Evolutionary conservation across 1,140 invertebrate species (phyloP), one percentile per base, ranked within the genome.

Genomic region (Leptinotarsa lineolata): DNA sequence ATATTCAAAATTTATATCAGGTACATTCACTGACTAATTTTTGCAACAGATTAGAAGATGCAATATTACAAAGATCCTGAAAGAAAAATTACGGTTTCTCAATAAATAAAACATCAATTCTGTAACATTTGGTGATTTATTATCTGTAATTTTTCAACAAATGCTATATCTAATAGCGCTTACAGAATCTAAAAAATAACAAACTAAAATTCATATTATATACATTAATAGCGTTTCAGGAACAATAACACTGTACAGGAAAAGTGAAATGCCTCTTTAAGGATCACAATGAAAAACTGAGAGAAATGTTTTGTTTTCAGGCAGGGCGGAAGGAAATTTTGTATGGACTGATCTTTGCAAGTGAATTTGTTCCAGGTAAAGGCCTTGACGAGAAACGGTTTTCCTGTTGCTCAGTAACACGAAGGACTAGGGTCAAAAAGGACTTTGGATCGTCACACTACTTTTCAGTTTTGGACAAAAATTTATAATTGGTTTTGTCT

Each of bases 181-280:
- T 74, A 80, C 78, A 80, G 72, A 76, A 79, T 80, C 70, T 77
- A 78, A 75, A 78, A 76, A 77, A 76, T 79, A 81, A 81, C 78
- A 81, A 80, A 81, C 78, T 80, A 81, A 81, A 80, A 75, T 78
- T 73, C 70, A 75, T 79, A 74, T 74, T 76, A 80, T 77, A 70
- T 77, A 76, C 75, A 81, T 74, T 78, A 77, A 71, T 78, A 77
- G 77, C 72, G 70, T 77, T 66, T 71, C 69, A 77, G 72, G 79
- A 81, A 79, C 78, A 78, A 79, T 74, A 81, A 81, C 79, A 79
- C 77, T 79, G 79, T 80, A 80, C 77, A 79, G 69, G 74, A 73
- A 77, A 70, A 74, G 70, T 48, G 72, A 78, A 80, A 79, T 77
- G 74, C 78, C 67, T 78, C 66, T 65, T 74, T 64, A 6, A 65